A percentile compares a stretch with the other conserved stretches of the same genome.
These are phyloP conservation scores for Melanotaenia boesemani DNA, from an alignment of 2,797 vertebrate species.

Conservation along the genomic window DNA sequence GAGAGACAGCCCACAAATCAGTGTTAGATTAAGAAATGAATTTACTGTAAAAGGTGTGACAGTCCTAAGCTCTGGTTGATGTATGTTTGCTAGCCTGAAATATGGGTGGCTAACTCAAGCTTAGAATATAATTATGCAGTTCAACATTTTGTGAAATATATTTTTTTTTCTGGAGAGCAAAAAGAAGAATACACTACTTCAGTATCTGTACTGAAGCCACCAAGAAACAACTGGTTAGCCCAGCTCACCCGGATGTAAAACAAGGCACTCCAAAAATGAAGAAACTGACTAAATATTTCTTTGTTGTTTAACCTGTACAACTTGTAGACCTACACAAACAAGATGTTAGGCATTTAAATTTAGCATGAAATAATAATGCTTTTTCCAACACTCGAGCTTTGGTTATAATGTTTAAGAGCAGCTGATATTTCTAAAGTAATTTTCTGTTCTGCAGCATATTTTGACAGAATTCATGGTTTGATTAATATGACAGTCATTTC, in stretches of 20 bases:
- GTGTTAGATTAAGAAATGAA: conserved; percentile 48
- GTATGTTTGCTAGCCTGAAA: conserved; percentile 3
- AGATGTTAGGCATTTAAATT: too few species aligned
- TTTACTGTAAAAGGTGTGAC: conserved; percentile 45
- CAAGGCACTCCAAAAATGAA: background rate
- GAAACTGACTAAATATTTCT: background rate
- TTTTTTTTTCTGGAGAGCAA: background rate
- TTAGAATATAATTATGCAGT: conserved; percentile 3
- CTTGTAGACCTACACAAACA: too few species aligned
- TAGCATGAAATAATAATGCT: background rate
- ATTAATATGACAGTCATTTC: conserved; percentile 20
- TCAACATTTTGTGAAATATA: background rate
- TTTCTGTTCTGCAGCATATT: background rate
- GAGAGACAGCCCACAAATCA: conserved; percentile 50
- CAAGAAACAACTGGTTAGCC: background rate
- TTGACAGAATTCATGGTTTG: background rate
- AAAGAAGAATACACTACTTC: background rate
- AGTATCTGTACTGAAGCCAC: background rate
- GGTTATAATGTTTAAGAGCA: background rate
- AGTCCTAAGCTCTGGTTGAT: conserved; percentile 26
- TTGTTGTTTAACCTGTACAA: background rate
- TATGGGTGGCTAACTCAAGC: conserved; percentile 1
- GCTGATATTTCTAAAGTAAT: background rate
- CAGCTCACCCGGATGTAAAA: background rate
- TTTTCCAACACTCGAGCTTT: background rate